Base-by-base conservation (phyloP, 2,797 vertebrate species). In the Hippopotamyrus pictus region DNA sequence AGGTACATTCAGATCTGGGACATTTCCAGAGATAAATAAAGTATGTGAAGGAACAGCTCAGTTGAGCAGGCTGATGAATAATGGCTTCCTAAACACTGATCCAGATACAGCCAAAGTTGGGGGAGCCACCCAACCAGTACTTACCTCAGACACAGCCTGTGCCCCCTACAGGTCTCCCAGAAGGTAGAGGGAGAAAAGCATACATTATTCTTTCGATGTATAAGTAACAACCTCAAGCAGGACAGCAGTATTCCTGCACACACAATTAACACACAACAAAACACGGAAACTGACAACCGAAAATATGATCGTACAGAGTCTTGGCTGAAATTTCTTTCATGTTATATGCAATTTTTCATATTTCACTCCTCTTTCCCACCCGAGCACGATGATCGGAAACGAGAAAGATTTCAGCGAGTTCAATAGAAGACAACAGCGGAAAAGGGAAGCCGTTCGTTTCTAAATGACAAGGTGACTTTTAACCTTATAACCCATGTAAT, bases 71-170 rank as follows among this genome's bases (percentile, higher is more conserved):
- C n/a, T 12, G 8, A 22, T 11, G 82, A 51, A 25, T 46, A 84
- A 51, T 48, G 46, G 41, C 48, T 84, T 48, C 37, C 44, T 83
- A 48, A 44, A 46, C 17, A 83, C 79, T 48, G 82, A 48, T 25
- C 46, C 82, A 48, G 22, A 84, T 46, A 84, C 14, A 84, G 3
- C 12, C 19, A 73, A 5, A 17, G 19, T 7, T 73, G 83, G 22
- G 25, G 48, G 33, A 57, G 25, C n/a, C 41, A 89, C 89, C 44
- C 65, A 65, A 79, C 76, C 37, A 89, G 59, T 41, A 88, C 93
- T 93, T 93, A 94, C 93, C 93, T 94, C 92, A 73, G 91, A 92
- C 25, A 92, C 90, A 85, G 92, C 91, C 79, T 93, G 91, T 25
- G 91, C 91, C 91, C 92, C 93, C 92, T 93, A 90, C 51, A 89